These are phyloP conservation scores for Lochmaea crataegi DNA, from an alignment of 2,888 invertebrate genomes.

Conservation along the genomic window DNA sequence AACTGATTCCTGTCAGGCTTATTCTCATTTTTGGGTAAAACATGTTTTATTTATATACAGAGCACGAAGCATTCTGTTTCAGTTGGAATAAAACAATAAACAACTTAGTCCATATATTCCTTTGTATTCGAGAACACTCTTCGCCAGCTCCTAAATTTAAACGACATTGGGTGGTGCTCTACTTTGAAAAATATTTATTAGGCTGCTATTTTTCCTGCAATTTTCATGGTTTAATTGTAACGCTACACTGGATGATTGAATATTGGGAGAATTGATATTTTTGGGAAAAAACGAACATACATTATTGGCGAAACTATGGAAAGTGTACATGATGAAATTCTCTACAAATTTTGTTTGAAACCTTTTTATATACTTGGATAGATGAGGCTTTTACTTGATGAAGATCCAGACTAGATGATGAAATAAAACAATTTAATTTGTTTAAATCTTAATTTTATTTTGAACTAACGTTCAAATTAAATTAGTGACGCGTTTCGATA, in stretches of 20 bases:
- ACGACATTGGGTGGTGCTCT: not conserved
- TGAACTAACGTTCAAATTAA: too few relatives aligned
- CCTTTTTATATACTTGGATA: too few relatives aligned
- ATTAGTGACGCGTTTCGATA: too few relatives aligned
- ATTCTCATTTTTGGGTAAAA: not conserved
- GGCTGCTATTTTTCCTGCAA: not conserved
- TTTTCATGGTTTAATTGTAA: not conserved
- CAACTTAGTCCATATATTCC: slow-evolving; percentile 9
- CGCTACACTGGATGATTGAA: not conserved
- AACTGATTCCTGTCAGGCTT: not conserved
- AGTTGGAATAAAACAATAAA: slow-evolving; percentile 1
- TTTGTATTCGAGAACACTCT: slow-evolving; percentile 1
- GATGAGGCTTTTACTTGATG: too few relatives aligned
- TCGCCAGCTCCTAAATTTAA: not conserved
- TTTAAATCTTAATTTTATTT: too few relatives aligned
- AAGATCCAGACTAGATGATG: too few relatives aligned
- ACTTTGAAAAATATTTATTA: slow-evolving; percentile 10
- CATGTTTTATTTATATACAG: slow-evolving; percentile 12
- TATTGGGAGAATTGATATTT: not conserved
- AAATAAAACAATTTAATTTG: too few relatives aligned
- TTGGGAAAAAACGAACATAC: not conserved
- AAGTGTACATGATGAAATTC: not conserved
- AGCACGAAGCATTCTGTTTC: slow-evolving; percentile 4
- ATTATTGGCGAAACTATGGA: not conserved
- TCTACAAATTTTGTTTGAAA: too few relatives aligned